Evolutionary conservation across 2,113 vertebrate genomes (phyloP).

Genomic region (Phalacrocorax brasilianus): DNA sequence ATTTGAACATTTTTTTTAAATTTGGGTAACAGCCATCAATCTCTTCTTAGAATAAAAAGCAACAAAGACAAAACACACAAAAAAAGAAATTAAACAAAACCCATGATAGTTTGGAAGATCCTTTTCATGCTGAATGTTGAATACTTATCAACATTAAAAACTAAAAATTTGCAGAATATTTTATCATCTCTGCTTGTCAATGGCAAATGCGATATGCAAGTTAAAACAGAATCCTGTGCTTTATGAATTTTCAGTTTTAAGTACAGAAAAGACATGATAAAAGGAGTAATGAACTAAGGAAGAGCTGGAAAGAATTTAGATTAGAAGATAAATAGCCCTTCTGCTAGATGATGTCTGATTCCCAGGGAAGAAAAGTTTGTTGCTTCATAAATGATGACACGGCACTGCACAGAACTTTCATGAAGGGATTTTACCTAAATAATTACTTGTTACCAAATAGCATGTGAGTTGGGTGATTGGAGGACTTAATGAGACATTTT

Average conservation of each 20-base stretch:
- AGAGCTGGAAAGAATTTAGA: conserved; percentile 54
- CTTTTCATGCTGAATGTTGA: conserved; percentile 7
- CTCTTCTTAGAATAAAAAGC: background rate
- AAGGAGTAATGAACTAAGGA: conserved; percentile 51
- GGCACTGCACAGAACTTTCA: conserved; percentile 26
- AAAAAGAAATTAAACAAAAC: background rate
- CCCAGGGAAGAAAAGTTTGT: conserved; percentile 34
- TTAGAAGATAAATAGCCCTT: conserved; percentile 53
- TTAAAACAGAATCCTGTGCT: conserved; percentile 42
- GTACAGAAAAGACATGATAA: conserved; percentile 44
- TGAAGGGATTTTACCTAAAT: conserved; percentile 33
- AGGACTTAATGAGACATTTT: conserved; percentile 11
- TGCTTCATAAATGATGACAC: conserved; percentile 29
- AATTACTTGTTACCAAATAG: conserved; percentile 18
- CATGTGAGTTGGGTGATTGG: background rate
- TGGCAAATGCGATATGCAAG: background rate
- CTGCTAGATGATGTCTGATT: conserved; percentile 42
- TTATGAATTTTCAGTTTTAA: conserved; percentile 54
- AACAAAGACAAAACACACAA: background rate
- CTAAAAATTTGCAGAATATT: conserved; percentile 24
- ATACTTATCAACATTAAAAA: conserved; percentile 45
- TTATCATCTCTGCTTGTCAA: conserved; percentile 37
- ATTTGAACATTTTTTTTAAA: background rate
- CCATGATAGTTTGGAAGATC: background rate
- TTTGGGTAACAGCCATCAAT: background rate